Base-by-base conservation (phyloP, 1,140 invertebrate genomes). In the Apis florea region DNA sequence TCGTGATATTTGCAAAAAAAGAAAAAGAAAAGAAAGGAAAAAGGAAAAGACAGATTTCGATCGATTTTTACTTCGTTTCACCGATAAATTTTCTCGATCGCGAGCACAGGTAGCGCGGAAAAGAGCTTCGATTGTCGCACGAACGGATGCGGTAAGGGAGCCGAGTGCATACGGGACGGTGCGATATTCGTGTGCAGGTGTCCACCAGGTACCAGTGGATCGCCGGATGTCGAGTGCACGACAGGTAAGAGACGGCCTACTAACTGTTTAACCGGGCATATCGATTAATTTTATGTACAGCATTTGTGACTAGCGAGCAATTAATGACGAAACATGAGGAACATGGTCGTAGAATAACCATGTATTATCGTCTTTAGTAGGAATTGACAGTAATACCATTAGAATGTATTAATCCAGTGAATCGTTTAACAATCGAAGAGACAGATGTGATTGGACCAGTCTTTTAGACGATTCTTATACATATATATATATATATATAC, bases 181-280 rank as follows among this genome's bases (percentile, higher is more conserved):
- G 96, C 96, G 79, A 95, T 96, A 89, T 98, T 97, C 92, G 95
- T 96, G 17, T 98, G 97, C 92, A 95, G 96, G 88, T 98, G 97
- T 94, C 95, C 95, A 66, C 95, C 95, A 54, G 96, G 96, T 84
- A 96, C 95, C 74, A 95, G 94, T 90, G 97, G 97, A 86, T 95
- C 96, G 86, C 96, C 97, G 31, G 95, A 96, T 85, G 94, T 96
- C 83, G 96, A 96, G 87, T 97, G 97, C 93, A 94, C 94, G 67
- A 95, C 96, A 95, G 97, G 97, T 98, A 96, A 96, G 92, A 75
- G 24, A 82, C 79, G 31, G 86, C 86, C 68, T 83, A 92, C 88
- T 92, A 90, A 92, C 88, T 85, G 68, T 84, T 88, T 89, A 87
- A 89, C 83, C 87, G 87, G 90, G 89, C 83, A 76, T 88, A 86